These are phyloP conservation scores for Cheilosia grossa DNA, from an alignment of 2,888 invertebrate genomes.

Conservation along the genomic window DNA sequence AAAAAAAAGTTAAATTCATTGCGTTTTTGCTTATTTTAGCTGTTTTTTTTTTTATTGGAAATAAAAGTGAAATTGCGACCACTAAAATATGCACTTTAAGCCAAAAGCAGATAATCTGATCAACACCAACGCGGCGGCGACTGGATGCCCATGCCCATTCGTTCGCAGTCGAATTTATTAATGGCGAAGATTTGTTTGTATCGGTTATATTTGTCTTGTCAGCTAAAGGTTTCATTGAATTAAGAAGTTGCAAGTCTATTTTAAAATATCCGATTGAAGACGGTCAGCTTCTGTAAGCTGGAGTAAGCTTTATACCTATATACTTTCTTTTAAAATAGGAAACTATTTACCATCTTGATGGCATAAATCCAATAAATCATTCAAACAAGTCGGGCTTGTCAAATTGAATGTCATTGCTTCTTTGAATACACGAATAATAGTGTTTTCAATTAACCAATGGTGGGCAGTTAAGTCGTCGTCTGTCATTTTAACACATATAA, in stretches of 20 bases:
- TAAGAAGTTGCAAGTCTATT: background rate
- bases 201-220: background rate
- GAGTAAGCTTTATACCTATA: slow-evolving; percentile 1
- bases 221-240: background rate
- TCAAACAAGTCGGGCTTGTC: background rate
- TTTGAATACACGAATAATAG: background rate
- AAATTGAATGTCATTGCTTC: slow-evolving; percentile 9
- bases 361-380: slow-evolving; percentile 36
- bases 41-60: background rate
- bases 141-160: slow-evolving; percentile 10
- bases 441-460: background rate
- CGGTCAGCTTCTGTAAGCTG: background rate
- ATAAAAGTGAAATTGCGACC: slow-evolving; percentile 53
- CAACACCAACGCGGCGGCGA: slow-evolving; percentile 12
- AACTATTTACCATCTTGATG: slow-evolving; percentile 18
- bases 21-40: background rate
- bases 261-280: slow-evolving; percentile 23
- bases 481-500: slow-evolving; percentile 24
- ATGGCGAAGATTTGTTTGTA: background rate
- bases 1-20: background rate
- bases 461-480: background rate
- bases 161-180: background rate
- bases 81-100: slow-evolving; percentile 15
- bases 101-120: slow-evolving; percentile 17
- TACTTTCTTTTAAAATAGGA: background rate